phyloP scores from a whole-genome alignment of 2,888 invertebrate species.

The Epinotia brunnichana region DNA sequence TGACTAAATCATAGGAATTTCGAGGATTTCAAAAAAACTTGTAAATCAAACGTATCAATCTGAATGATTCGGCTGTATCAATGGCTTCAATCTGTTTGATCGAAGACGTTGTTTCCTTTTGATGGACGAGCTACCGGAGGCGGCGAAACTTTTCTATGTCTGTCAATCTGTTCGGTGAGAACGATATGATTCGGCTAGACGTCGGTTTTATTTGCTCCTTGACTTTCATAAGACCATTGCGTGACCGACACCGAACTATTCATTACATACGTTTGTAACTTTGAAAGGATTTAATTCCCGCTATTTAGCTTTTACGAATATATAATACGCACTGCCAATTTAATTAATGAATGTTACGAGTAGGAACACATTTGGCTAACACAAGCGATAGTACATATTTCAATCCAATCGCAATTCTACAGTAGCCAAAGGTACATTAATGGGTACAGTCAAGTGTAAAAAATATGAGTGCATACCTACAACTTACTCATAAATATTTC shows the following conservation, averaged over 20 bases:
- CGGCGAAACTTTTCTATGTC: constrained; percentile 37
- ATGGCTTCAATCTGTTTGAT: constrained; percentile 38
- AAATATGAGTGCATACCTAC: no score
- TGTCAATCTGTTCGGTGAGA: constrained; percentile 26
- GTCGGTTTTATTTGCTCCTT: neutral
- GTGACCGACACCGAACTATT: neutral
- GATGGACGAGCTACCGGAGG: constrained; percentile 43
- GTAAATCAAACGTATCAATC: constrained; percentile 27
- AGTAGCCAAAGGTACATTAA: no score
- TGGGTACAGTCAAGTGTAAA: no score
- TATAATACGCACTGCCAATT: no score
- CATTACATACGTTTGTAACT: neutral
- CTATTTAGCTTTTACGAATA: neutral
- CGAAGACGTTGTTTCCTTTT: constrained; percentile 30
- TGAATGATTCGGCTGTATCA: constrained; percentile 30
- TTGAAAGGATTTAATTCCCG: neutral
- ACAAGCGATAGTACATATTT: no score
- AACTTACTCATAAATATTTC: no score
- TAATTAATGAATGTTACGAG: no score
- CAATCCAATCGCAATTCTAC: no score
- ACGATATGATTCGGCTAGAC: constrained; percentile 17
- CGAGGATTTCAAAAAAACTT: constrained; percentile 23
- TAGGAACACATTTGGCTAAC: no score
- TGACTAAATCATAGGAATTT: neutral
- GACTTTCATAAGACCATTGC: neutral